Base-by-base conservation (phyloP, 2,888 invertebrate genomes). In the Latrodectus elegans region DNA sequence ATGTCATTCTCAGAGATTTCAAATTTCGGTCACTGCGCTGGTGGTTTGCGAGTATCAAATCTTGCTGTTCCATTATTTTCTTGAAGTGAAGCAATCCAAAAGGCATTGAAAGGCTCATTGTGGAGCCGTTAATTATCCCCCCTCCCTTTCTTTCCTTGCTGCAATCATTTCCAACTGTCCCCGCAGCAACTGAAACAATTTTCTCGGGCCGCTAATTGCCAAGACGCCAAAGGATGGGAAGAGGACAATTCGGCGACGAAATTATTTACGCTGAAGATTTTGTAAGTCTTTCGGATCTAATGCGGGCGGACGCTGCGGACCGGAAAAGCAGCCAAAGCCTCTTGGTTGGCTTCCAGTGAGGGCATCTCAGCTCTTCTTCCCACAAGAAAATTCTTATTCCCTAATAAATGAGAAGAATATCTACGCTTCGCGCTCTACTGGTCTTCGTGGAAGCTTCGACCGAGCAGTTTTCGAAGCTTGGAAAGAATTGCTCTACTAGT, bases 351-450 rank as follows among this genome's bases (percentile, higher is more conserved):
- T 64, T 11, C 49, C 64, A 84, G 84, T 84, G 76, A 84, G 67
- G 84, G 64, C 72, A 80, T 65, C 77, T 64, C 60, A 64, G 60
- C 70, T 51, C 60, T 60, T 75, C 67, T 77, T 83, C 82, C 82
- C 82, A 83, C 82, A 83, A 83, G 84, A 84, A 84, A 84, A 77
- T 81, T 79, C 15, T 53, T 67, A 26, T 68, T 55, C 65, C 15
- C 72, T 65, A 55, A 77, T 72, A 70, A 77, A 76, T 70, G 84
- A 60, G 55, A 22, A 14, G 70, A 72, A 84, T 84, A 84, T 77
- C 77, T 14, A 64, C 60, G 84, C 67, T 73, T 74, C 74, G 51
- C 38, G 81, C 81, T 81, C 53, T 67, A 74, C 11, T 70, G 81
- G 15, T 38, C 67, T 74, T 38, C 15, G 73, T 64, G 72, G 70